Evolutionary conservation across 2,797 vertebrate genomes (phyloP), one percentile per base, ranked within the genome.

Genomic region (Hydrolagus colliei): DNA sequence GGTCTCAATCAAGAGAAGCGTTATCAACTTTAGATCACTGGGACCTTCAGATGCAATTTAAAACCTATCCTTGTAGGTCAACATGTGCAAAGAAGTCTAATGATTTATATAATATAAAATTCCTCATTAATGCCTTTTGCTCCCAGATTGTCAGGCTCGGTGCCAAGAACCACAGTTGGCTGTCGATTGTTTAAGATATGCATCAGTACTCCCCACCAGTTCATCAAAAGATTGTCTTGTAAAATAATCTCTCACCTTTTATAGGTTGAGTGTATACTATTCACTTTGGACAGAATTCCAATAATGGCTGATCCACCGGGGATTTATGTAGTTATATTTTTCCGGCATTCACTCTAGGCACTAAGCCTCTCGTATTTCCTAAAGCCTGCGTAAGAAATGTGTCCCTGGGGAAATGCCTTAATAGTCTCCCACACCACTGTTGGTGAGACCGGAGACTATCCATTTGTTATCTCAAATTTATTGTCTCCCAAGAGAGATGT

Each of bases 91-190:
- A 62, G 52, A 7, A 32, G 6, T 22, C 22, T 13, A 1, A 27
- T 79, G 77, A 27, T 79, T 79, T 79, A 79, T 79, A 62, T 62
- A 65, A 22, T 14, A 79, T 59, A 62, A 65, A 65, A 79, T 79
- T 79, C 61, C 77, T 79, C 77, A 79, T 22, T 63, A 63, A 27
- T n/a, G 12, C 61, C 52, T 32, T 74, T 79, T 65, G 61, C n/a
- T n/a, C 61, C 61, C 77, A 27, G 61, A 65, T 79, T 59, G 63
- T 79, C 52, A 12, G 62, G 13, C 20, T 63, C 27, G 61, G 61
- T 62, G 61, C 61, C 77, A 63, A 8, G 77, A 62, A 63, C 27
- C 63, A 63, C 32, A 65, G 78, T 65, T 65, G 62, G 62, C n/a
- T 13, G 59, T 22, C 41, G 32, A 20, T 41, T 84, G 79, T 68